Evolutionary conservation across 1,140 invertebrate species (phyloP), one percentile per base, ranked within the genome.

Genomic region (Drosophila prosaltans): DNA sequence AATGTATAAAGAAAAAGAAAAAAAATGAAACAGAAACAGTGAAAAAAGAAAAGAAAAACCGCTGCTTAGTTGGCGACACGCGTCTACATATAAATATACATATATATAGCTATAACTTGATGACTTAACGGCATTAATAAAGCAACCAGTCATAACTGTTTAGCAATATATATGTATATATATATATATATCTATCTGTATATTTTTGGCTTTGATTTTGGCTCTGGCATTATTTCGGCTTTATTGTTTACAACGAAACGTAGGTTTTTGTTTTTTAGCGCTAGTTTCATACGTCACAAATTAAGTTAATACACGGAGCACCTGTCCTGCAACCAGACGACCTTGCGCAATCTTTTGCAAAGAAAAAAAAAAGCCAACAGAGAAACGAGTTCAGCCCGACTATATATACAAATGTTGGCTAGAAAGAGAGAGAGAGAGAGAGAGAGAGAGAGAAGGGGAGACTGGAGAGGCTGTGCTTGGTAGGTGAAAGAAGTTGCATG

Each of bases 311-410:
- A 58, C 74, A 9, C 21, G 21, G 61, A 69, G 78, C 83, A 86
- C 84, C 84, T 86, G 84, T 89, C 84, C 77, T 80, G 84, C 45
- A 51, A 86, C 83, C 83, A 89, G 83, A 80, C 83, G 83, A 86
- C 83, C 83, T 86, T 86, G 84, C 84, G 83, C 83, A 86, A 86
- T 86, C 84, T 66, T 63, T 40, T 36, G 32, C 28, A 30, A 30
- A 30, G 28, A 30, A 30, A 30, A 30, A 30, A 30, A 30, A 30
- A 30, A 30, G 28, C 32, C 32, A 36, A 36, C 32, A 36, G 59
- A 60, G 55, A 80, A 81, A 81, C 80, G 65, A 32, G 79, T 82
- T 69, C 78, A 61, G 55, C 51, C 45, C 5, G 21, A 3, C 45
- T 4, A 36, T 36, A 36, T 0, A 36, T 36, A 36, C 6, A 36